A percentile compares a stretch with the other conserved stretches of the same genome.
Conservation (phyloP, 2,113 vertebrate species). For the Conger conger region DNA sequence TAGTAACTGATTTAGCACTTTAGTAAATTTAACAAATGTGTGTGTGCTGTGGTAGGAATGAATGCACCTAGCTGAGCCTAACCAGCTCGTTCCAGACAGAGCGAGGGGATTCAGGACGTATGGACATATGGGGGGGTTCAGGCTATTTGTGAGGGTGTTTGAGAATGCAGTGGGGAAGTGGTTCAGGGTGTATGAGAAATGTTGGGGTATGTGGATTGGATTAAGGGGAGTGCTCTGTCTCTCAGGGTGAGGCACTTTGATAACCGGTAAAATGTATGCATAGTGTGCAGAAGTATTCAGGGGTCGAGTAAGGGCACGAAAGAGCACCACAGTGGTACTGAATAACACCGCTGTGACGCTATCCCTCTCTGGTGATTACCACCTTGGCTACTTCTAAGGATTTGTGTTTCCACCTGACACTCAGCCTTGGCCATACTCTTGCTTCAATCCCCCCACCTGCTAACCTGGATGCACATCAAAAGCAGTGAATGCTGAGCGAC, state of each 20-base stretch:
- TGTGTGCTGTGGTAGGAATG: not conserved
- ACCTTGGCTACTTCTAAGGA: not conserved
- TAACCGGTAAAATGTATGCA: not conserved
- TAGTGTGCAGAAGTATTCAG: not conserved
- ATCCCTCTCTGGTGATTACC: not conserved
- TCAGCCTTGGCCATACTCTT: not conserved
- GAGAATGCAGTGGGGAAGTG: not conserved
- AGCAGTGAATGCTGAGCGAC: not conserved
- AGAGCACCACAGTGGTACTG: not conserved
- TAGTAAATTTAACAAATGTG: not conserved
- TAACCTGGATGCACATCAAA: slow-evolving; percentile 15
- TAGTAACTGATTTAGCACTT: no score
- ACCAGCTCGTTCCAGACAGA: not conserved
- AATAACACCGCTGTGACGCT: not conserved
- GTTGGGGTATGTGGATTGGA: not conserved
- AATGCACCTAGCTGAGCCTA: not conserved
- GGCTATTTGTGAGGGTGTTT: not conserved
- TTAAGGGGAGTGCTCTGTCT: not conserved
- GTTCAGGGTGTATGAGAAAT: not conserved
- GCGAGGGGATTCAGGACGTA: not conserved
- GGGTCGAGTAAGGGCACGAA: not conserved
- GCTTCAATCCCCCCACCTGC: slow-evolving; percentile 15
- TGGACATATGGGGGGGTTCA: not conserved
- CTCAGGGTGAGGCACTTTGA: not conserved
- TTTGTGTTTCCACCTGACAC: not conserved